Percentiles rank a stretch among this genome's conserved stretches.
Conservation (phyloP, 1,140 invertebrate genomes). For the Drosophila truncata region DNA sequence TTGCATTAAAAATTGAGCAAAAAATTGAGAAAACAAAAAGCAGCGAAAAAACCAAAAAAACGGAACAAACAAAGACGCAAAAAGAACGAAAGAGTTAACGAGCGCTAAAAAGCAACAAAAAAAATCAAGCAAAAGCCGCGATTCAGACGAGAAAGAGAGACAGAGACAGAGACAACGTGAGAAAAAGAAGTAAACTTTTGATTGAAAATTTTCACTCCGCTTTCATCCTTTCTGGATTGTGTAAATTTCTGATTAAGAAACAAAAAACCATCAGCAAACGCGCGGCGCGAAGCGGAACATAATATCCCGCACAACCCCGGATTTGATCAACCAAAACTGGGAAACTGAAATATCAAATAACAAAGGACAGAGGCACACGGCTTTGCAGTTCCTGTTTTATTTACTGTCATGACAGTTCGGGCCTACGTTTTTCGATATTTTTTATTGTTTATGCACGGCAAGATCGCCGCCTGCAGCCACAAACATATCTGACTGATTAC, state of each 20-base stretch:
- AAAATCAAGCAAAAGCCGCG: slow-evolving; percentile 20
- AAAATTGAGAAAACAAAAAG: slow-evolving; percentile 53
- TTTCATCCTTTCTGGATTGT: slow-evolving; percentile 69
- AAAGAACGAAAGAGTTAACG: slow-evolving; percentile 63
- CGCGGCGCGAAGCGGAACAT: slow-evolving; percentile 39
- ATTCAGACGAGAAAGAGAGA: not conserved
- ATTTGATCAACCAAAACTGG: slow-evolving; percentile 16
- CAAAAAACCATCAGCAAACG: slow-evolving; percentile 26
- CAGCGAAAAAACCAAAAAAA: slow-evolving; percentile 36
- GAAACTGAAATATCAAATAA: slow-evolving; percentile 34
- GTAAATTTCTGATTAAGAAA: slow-evolving; percentile 78
- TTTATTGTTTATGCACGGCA: slow-evolving; percentile 58
- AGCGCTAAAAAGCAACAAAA: slow-evolving; percentile 76
- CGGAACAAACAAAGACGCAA: slow-evolving; percentile 44
- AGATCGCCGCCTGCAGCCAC: slow-evolving; percentile 46
- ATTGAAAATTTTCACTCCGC: slow-evolving; percentile 81
- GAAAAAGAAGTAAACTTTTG: slow-evolving; percentile 68
- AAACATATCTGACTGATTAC: slow-evolving; percentile 39
- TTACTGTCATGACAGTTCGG: slow-evolving; percentile 61
- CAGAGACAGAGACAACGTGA: not conserved
- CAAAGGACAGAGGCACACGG: slow-evolving; percentile 8
- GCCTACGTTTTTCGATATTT: slow-evolving; percentile 56
- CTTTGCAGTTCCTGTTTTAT: slow-evolving; percentile 24
- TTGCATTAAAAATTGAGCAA: slow-evolving; percentile 80
- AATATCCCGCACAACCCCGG: slow-evolving; percentile 7